These are phyloP conservation scores for Liparis tanakae DNA, from an alignment of 2,797 vertebrate genomes.

Conservation along the genomic window DNA sequence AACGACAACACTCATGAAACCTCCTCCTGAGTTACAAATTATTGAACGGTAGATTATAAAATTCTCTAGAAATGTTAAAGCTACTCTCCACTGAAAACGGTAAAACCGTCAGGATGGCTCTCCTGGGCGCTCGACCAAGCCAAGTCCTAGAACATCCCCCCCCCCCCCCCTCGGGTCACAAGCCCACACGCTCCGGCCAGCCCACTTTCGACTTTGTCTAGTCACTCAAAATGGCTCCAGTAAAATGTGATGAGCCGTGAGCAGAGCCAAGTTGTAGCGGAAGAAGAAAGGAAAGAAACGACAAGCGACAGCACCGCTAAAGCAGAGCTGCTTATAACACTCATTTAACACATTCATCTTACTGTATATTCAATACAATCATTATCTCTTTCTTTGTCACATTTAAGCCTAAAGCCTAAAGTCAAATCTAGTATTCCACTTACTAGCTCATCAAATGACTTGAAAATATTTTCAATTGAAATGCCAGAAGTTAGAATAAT, in stretches of 20 bases:
- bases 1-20: conserved; percentile 9
- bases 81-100: conserved; percentile 55
- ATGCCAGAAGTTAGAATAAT: not conserved
- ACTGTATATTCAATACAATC: not conserved
- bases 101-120: conserved; percentile 66
- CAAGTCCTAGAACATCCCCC: conserved; percentile 72
- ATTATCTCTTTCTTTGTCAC: not conserved
- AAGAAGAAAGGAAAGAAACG: conserved; percentile 28
- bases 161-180: conserved; percentile 71
- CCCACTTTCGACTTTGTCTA: conserved; percentile 75
- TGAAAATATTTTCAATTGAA: not conserved
- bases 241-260: conserved; percentile 70
- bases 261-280: conserved; percentile 44
- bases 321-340: not conserved
- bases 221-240: conserved; percentile 76
- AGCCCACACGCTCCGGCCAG: conserved; percentile 72
- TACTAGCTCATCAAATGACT: not conserved
- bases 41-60: conserved; percentile 56
- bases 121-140: conserved; percentile 72
- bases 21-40: conserved; percentile 9
- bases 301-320: conserved; percentile 19
- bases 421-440: not conserved
- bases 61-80: conserved; percentile 74
- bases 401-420: not conserved
- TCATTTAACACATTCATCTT: not conserved